phyloP scores from a whole-genome alignment of 2,797 vertebrate species.

The Halcyon smyrnensis region DNA sequence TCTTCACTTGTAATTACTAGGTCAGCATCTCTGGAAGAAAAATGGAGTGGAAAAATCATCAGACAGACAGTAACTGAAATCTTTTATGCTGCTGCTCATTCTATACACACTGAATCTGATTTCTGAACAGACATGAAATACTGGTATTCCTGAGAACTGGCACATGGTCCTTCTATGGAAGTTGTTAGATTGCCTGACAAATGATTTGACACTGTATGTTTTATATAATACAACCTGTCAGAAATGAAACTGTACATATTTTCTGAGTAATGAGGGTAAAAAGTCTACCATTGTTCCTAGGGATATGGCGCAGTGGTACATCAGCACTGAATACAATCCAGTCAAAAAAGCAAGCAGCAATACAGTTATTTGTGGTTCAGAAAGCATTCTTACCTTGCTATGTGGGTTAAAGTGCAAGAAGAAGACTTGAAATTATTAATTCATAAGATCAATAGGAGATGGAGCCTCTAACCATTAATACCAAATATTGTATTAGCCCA shows the following conservation, averaged over 20 bases:
- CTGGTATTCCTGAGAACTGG: background rate
- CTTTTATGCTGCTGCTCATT: background rate
- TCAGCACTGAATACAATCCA: background rate
- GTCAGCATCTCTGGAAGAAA: background rate
- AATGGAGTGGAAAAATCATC: background rate
- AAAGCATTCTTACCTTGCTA: background rate
- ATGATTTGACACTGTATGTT: background rate
- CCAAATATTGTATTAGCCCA: background rate
- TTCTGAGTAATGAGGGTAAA: background rate
- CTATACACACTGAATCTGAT: background rate
- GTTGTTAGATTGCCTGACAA: background rate
- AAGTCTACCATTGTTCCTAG: background rate
- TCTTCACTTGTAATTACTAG: slow-evolving; percentile 29
- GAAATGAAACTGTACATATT: background rate
- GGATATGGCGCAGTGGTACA: background rate
- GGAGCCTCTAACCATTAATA: slow-evolving; percentile 26
- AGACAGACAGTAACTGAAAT: background rate
- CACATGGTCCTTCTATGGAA: background rate
- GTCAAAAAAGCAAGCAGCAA: background rate
- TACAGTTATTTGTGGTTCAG: background rate
- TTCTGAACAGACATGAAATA: background rate
- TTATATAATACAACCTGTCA: background rate
- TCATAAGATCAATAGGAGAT: background rate
- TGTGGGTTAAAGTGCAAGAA: background rate
- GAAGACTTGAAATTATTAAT: slow-evolving; percentile 38